Evolutionary conservation across 2,888 invertebrate species (phyloP), one percentile per base, ranked within the genome.

Genomic region (Chaitophorus viminalis): DNA sequence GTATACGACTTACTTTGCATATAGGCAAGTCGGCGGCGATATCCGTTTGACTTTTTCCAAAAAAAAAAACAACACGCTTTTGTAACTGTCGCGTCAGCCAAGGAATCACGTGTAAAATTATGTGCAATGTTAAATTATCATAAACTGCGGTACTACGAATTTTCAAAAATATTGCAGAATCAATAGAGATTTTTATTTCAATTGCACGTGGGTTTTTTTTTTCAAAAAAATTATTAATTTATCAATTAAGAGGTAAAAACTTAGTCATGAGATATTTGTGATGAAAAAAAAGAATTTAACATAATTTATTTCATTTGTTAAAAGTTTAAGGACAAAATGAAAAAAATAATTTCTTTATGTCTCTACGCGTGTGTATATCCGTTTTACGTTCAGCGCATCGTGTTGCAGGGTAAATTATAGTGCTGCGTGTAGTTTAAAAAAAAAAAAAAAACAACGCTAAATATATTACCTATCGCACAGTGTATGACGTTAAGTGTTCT

Each of bases 301-400:
- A 25, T 25, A 60, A 60, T 25, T 3, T 6, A 60, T 60, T 78
- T 65, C n/a, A 79, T 77, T 54, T 31, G 60, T 81, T 68, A 33
- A 52, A 31, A 70, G 46, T 81, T 81, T 81, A 81, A 9, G 82
- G 46, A 65, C 31, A 25, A 21, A 70, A 31, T 52, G 46, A 81
- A 25, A 52, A 82, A 68, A 68, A 65, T 6, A 68, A n/a, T 82
- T 52, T 25, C 52, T 82, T 70, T 72, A 82, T 14, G 31, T 72
- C 25, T 82, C 52, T 25, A 52, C 25, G 36, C n/a, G 36, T 31
- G 25, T n/a, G 0, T 39, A 11, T 65, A 21, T 1, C n/a, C 82
- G 33, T 52, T 72, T 70, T 46, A 82, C 70, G 70, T 70, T 70
- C 31, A 82, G 70, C 52, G 70, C 46, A 82, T 82, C 82, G 33